Conservation (phyloP, 2,888 invertebrate species). For the Agriopis aurantiaria region DNA sequence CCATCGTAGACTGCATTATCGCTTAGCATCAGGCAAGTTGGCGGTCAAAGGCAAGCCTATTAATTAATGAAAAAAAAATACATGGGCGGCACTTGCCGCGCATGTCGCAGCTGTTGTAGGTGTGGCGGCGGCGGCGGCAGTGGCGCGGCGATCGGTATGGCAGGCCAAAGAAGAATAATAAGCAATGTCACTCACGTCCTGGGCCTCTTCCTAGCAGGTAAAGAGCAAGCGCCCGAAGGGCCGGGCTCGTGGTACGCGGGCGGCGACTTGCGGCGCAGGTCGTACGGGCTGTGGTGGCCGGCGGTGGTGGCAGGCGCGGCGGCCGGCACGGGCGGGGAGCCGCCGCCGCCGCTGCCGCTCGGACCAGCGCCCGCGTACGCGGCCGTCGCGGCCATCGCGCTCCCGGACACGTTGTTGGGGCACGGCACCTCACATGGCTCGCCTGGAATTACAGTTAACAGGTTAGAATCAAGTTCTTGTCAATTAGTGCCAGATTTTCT, state of each 20-base stretch:
- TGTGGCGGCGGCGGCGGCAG: no score
- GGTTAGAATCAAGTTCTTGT: background rate
- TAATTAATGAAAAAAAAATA: no score
- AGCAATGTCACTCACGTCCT: slow-evolving; percentile 83
- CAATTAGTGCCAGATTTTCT: no score
- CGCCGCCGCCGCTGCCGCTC: slow-evolving; percentile 84
- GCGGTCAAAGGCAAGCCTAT: no score
- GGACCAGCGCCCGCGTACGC: slow-evolving; percentile 76
- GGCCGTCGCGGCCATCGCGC: slow-evolving; percentile 82
- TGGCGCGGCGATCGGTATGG: no score
- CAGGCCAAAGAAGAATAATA: background rate
- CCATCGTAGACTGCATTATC: no score
- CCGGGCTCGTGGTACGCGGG: slow-evolving; percentile 91
- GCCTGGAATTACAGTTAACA: slow-evolving; percentile 73
- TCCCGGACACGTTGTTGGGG: slow-evolving; percentile 88
- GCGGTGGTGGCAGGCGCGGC: slow-evolving; percentile 89
- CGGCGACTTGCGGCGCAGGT: slow-evolving; percentile 94
- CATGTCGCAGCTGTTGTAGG: no score
- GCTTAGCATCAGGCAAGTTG: no score
- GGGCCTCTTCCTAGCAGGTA: slow-evolving; percentile 94
- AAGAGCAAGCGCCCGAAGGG: slow-evolving; percentile 88
- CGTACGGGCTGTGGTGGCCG: slow-evolving; percentile 95
- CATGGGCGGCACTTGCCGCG: no score
- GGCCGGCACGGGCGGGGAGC: slow-evolving; percentile 83
- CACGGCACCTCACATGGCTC: slow-evolving; percentile 93